Evolutionary conservation across 2,113 vertebrate species (phyloP).

Genomic region (Amazona guildingii): DNA sequence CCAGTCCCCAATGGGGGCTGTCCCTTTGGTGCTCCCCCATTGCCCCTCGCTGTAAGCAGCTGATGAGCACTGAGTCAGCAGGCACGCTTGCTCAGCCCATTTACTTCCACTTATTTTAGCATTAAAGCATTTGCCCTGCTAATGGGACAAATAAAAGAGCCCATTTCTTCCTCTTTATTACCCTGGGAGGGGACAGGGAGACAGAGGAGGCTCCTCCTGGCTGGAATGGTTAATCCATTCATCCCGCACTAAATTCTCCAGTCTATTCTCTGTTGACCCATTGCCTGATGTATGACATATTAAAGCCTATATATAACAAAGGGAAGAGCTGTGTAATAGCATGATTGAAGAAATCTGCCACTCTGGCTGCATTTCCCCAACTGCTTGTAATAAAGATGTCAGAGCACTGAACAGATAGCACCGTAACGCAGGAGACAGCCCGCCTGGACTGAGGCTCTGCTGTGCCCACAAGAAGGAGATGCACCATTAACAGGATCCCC

Average conservation of each 20-base stretch:
- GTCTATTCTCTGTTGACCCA: neutral
- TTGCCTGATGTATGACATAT: neutral
- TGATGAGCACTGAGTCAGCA: neutral
- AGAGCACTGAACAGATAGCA: neutral
- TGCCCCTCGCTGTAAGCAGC: neutral
- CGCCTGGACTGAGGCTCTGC: accelerated
- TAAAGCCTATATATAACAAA: neutral
- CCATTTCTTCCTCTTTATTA: neutral
- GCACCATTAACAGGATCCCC: neutral
- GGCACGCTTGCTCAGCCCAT: neutral
- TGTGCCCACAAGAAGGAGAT: neutral
- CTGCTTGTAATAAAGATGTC: constrained; percentile 36
- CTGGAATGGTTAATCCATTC: neutral
- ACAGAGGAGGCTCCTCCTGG: neutral
- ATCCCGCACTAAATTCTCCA: neutral
- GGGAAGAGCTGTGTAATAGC: neutral
- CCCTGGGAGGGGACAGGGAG: neutral
- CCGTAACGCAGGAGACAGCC: neutral
- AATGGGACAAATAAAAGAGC: neutral
- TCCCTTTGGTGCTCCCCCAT: neutral
- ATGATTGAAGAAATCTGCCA: constrained; percentile 18
- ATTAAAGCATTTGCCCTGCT: neutral
- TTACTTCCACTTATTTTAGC: neutral
- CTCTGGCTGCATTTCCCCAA: neutral
- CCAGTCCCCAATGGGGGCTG: neutral